Evolutionary conservation across 2,797 vertebrate species (phyloP).

Genomic region (Heterohyrax brucei): DNA sequence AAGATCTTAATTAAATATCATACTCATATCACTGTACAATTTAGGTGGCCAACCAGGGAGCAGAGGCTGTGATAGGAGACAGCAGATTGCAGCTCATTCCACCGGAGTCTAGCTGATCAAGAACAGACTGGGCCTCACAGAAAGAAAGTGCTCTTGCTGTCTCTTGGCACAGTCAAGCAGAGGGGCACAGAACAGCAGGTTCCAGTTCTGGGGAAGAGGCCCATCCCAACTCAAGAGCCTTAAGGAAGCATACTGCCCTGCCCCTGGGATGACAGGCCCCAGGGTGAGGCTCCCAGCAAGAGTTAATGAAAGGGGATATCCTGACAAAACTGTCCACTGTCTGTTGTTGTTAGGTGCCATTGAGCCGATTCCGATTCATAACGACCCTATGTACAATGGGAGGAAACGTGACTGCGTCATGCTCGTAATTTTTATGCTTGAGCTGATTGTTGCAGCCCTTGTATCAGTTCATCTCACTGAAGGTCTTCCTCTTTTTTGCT

Average conservation of each 20-base stretch:
- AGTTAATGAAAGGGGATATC: neutral
- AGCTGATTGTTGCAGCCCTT: too few species aligned
- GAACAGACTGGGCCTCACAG: neutral
- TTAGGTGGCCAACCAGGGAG: neutral
- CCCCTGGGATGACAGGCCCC: neutral
- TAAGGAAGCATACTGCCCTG: neutral
- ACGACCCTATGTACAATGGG: too few species aligned
- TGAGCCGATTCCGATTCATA: too few species aligned
- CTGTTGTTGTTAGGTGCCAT: too few species aligned
- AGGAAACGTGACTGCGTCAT: too few species aligned
- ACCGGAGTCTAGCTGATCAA: neutral
- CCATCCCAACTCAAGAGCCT: neutral
- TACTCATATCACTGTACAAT: neutral
- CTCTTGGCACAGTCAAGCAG: neutral
- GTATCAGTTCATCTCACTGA: too few species aligned
- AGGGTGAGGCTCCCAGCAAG: neutral
- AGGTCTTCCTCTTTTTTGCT: too few species aligned
- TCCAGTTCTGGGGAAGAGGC: neutral
- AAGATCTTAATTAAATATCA: constrained; percentile 42
- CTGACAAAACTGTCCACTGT: neutral
- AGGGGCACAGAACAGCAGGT: neutral
- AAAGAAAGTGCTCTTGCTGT: neutral
- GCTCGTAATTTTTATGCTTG: too few species aligned
- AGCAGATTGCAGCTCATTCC: neutral
- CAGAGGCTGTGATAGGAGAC: neutral